Conservation (phyloP, 2,113 vertebrate genomes). For the Hemichromis elongatus region DNA sequence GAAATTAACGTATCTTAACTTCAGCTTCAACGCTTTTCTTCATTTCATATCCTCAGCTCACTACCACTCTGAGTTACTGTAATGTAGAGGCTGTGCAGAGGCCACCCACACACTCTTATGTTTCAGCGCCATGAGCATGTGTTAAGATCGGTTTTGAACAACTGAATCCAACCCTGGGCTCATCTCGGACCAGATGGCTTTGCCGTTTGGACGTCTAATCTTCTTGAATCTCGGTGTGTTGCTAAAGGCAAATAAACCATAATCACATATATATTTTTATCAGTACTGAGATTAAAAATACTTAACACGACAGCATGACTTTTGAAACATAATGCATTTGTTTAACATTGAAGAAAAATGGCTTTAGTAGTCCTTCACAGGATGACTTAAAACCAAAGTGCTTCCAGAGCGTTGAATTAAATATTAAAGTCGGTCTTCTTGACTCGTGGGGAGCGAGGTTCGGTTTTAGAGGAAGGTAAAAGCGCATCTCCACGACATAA, state of each 20-base stretch:
- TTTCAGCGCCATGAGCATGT: constrained; percentile 8
- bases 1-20: background rate
- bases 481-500: background rate
- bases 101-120: constrained; percentile 39
- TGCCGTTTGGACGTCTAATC: background rate
- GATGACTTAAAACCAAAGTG: background rate
- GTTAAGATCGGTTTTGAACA: background rate
- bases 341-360: background rate
- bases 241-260: background rate
- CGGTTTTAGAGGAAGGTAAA: background rate
- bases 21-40: background rate
- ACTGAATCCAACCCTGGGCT: background rate
- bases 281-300: background rate
- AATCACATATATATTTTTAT: background rate
- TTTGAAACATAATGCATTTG: background rate
- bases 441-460: background rate
- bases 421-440: background rate
- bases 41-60: background rate
- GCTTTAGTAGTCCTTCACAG: no score
- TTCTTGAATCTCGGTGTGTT: background rate
- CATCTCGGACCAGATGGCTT: constrained; percentile 9
- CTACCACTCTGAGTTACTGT: background rate
- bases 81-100: background rate
- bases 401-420: background rate
- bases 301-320: background rate